phyloP scores from a whole-genome alignment of 2,888 invertebrate genomes.

The Caenorhabditis drosophilae region DNA sequence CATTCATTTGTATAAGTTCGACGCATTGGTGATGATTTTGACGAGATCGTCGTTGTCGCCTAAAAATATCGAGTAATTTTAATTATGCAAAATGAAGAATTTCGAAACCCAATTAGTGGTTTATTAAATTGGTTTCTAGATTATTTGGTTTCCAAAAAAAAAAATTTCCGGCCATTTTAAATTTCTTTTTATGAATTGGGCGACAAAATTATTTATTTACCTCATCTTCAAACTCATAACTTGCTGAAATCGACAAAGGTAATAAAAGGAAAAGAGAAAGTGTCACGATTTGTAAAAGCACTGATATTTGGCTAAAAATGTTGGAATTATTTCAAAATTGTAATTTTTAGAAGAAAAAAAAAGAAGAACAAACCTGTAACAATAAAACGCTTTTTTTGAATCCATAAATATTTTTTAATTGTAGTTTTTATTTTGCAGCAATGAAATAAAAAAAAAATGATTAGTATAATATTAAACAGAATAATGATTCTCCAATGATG shows the following conservation, averaged over 20 bases:
- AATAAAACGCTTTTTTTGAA: background rate
- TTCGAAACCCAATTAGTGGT: too few relatives aligned
- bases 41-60: constrained; percentile 31
- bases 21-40: constrained; percentile 36
- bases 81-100: too few relatives aligned
- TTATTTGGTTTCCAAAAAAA: too few relatives aligned
- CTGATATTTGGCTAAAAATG: constrained; percentile 3
- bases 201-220: too few relatives aligned
- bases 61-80: too few relatives aligned
- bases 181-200: too few relatives aligned
- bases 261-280: constrained; percentile 17
- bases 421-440: too few relatives aligned
- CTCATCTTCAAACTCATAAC: constrained; percentile 25
- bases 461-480: too few relatives aligned
- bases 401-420: background rate
- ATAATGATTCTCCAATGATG: too few relatives aligned
- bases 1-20: constrained; percentile 77
- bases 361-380: background rate
- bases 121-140: too few relatives aligned
- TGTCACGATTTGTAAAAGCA: constrained; percentile 11
- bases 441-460: background rate
- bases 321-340: background rate
- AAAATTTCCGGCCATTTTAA: too few relatives aligned
- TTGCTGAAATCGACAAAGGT: background rate
- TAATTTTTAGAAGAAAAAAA: constrained; percentile 1